Evolutionary conservation across 1,140 invertebrate species (phyloP), one percentile per base, ranked within the genome.

Genomic region (Drosophila pruinosa): DNA sequence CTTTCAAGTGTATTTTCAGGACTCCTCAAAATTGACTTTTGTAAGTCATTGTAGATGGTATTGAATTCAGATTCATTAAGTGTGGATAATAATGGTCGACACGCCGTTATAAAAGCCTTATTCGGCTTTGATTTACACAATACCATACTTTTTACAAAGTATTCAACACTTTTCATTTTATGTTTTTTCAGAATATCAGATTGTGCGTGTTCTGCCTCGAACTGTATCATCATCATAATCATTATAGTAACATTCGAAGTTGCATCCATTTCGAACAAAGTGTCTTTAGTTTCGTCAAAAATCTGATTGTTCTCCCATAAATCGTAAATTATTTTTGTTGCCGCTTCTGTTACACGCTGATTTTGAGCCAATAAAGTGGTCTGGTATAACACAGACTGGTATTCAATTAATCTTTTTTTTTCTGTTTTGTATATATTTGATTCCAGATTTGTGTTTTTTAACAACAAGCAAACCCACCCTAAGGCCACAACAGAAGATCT

Each of bases 1-100:
- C 94, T 95, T 91, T 96, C 93, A 21, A 98, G 93, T 67, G 97
- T 96, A 17, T 97, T 95, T 93, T 99, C 98, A 0, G 98, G 97
- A 92, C 96, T 99, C 58, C 98, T 92, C n/a, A 99, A 92, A 94
- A 99, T 96, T 4, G 97, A 95, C 91, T 98, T 98, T 89, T 98
- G 96, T n/a, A 98, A 90, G 6, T 96, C 94, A 14, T 98, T 97
- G 38, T 97, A 92, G 45, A 99, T 90, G 39, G 93, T 93, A 85
- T 96, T 95, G 70, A 98, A 97, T 43, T 97, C 96, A 2, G 95
- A 93, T 71, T 95, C 93, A 22, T 92, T 93, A 4, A 97, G 90
- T 76, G 94, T 91, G 12, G 92, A 91, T 8, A 98, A 90, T 64
- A 97, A 92, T 34, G 94, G 93, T 34, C 92, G 92, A 75, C 94